phyloP scores from a whole-genome alignment of 2,113 vertebrate genomes.

The Lasiurus cinereus region DNA sequence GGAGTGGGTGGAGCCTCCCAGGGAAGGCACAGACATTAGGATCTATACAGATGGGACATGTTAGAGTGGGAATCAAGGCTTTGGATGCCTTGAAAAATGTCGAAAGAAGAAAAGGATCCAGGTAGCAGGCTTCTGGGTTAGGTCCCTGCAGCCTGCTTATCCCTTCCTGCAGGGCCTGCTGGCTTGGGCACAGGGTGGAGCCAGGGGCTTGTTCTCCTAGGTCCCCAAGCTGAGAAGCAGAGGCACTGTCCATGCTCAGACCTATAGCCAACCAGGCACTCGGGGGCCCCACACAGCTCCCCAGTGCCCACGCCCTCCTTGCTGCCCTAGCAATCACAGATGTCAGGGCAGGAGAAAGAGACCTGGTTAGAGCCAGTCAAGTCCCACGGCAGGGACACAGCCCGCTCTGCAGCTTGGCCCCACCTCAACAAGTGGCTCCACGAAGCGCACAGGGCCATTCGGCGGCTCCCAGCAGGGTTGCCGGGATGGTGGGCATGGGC shows the following conservation, averaged over 20 bases:
- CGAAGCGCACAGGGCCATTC: no score
- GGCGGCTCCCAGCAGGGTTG: no score
- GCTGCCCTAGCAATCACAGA: rapidly evolving
- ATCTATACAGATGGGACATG: not conserved
- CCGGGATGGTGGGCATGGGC: not conserved
- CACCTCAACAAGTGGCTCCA: not conserved
- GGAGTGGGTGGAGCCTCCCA: rapidly evolving
- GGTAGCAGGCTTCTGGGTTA: rapidly evolving
- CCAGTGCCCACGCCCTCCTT: rapidly evolving
- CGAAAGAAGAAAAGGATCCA: not conserved
- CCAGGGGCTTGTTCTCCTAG: rapidly evolving
- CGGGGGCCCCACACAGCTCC: not conserved
- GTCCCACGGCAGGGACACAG: not conserved
- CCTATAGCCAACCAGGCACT: not conserved
- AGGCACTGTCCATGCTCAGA: rapidly evolving
- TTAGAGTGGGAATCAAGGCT: not conserved
- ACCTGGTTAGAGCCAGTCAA: not conserved
- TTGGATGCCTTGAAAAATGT: rapidly evolving
- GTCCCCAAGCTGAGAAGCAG: not conserved
- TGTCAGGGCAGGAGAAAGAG: not conserved
- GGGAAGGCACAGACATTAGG: not conserved
- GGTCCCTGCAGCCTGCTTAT: rapidly evolving
- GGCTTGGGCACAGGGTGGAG: not conserved
- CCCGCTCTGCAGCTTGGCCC: not conserved
- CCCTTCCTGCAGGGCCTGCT: rapidly evolving